Evolutionary conservation across 2,888 invertebrate genomes (phyloP), one percentile per base, ranked within the genome.

Genomic region (Tiphia femorata): DNA sequence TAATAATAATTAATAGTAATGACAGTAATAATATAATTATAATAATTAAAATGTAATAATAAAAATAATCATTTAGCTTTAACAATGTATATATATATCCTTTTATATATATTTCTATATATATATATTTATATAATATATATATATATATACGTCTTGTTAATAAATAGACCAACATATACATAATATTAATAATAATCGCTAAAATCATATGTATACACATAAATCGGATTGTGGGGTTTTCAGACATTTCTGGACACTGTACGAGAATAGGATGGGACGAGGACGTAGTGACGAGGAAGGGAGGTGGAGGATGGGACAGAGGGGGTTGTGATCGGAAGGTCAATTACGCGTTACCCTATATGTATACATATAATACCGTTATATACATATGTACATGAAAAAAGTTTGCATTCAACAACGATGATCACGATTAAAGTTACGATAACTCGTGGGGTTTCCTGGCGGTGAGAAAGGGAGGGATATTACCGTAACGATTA

Each of bases 151-250:
- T 59, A 64, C 57, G 60, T 60, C 71, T 68, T 81, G 78, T 81
- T 81, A 80, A 81, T 80, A 81, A 81, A 81, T 80, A 81, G 78
- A 80, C 73, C 77, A 81, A 78, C 77, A 80, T 81, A 80, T 80
- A 81, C 80, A 80, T 80, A 79, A 80, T 77, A 80, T 80, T 78
- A 79, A 77, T n/a, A n/a, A n/a, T 78, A 63, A 67, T 70, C 69
- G 71, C 67, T 70, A 69, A 76, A 33, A 70, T 71, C 60, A 70
- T 72, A 70, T 72, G 72, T 74, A 68, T 73, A 73, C 75, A 75
- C 58, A 61, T 69, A 72, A 56, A 58, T 27, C 65, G 64, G 58
- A 62, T 50, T 43, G 46, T 19, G 37, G 6, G 5, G 5, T 25
- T 25, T 25, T 25, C 8, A 6, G 5, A 8, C 58, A 48, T 56